Base-by-base conservation (phyloP, 2,113 vertebrate species). In the Apus apus region DNA sequence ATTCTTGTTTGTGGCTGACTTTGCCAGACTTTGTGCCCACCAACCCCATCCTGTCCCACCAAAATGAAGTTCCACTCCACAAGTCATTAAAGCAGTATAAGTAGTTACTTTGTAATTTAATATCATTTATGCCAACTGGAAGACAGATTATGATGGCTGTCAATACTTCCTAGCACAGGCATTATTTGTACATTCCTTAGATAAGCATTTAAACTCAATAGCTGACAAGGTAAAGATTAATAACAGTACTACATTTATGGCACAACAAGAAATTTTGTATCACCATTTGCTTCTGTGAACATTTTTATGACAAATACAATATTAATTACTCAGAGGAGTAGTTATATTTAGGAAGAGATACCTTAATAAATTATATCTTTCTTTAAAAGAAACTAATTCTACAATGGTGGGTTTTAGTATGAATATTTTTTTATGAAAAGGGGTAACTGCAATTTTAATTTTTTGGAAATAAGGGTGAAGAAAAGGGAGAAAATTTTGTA, bases 141-240 rank as follows among this genome's bases (percentile, higher is more conserved):
- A 85, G 22, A 56, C 43, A 68, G 26, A 53, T 60, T 87, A 73
- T 60, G 32, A 94, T 85, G 46, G 43, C 9, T 85, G 74, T 76
- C 83, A 91, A 9, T 93, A 53, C 92, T 93, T 94, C 26, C 45
- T 74, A 71, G 83, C 34, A 51, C 25, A 79, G 53, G 15, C 21
- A 66, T 85, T 93, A 89, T 54, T 85, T 81, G 34, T 65, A 74
- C 13, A 38, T 74, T 96, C 87, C 17, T 15, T 16, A 68, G 78
- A 66, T 54, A 81, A 92, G 40, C 34, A 72, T 76, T 96, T 93
- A 85, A 95, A 92, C 13, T 80, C 26, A 81, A 56, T 53, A 72
- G 58, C 29, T 93, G 38, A 54, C 61, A 75, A 78, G 29, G 50
- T 73, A 50, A 95, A 93, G 65, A 87, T 85, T 96, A 97, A 83